Conservation (phyloP, 2,888 invertebrate species). For the Caenorhabditis sulstoni region DNA sequence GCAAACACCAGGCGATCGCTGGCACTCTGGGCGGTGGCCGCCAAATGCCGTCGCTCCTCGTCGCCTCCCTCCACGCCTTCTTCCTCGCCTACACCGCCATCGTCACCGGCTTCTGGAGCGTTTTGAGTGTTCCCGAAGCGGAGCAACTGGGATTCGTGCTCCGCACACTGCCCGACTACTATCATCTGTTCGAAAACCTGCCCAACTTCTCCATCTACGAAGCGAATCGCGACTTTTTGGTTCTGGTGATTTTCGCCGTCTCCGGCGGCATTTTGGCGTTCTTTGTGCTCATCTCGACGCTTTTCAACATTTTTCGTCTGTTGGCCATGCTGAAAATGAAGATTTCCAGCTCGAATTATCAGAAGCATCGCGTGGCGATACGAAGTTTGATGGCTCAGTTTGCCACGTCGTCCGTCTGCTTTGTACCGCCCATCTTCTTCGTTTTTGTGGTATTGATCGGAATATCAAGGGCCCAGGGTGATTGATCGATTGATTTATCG, state of each 20-base stretch:
- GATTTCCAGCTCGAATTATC: slow-evolving; percentile 16
- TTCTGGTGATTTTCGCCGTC: slow-evolving; percentile 8
- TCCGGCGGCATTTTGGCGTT: slow-evolving; percentile 11
- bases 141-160: too few relatives aligned
- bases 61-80: background rate
- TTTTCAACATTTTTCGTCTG: background rate
- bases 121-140: slow-evolving; percentile 5
- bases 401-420: slow-evolving; percentile 24
- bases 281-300: background rate
- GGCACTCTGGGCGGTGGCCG: background rate
- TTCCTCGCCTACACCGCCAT: slow-evolving; percentile 14
- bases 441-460: slow-evolving; percentile 8
- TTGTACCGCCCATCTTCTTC: slow-evolving; percentile 22
- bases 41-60: slow-evolving; percentile 1
- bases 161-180: background rate
- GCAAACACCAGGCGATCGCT: slow-evolving; percentile 26
- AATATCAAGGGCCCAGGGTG: background rate
- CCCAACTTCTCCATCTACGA: slow-evolving; percentile 36
- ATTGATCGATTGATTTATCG: too few relatives aligned
- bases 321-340: slow-evolving; percentile 21
- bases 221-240: background rate
- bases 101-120: slow-evolving; percentile 14
- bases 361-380: slow-evolving; percentile 29
- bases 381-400: slow-evolving; percentile 32
- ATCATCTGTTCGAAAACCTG: background rate